Percentiles rank a stretch among this genome's conserved stretches.
Conservation (phyloP, 1,140 invertebrate species). For the Himalopsyche phryganea region DNA sequence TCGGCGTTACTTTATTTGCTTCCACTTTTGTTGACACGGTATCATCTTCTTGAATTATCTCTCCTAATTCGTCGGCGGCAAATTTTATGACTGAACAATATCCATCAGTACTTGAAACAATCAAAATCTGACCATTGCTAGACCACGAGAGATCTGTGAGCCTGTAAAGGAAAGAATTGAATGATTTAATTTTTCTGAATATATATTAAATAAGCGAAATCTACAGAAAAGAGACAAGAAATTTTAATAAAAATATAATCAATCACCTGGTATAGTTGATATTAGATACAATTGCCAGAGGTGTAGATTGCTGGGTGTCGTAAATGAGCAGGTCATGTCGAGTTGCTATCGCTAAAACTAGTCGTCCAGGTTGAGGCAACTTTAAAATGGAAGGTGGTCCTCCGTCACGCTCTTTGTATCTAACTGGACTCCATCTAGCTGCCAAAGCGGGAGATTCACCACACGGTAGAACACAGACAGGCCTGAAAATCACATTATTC, state of each 20-base stretch:
- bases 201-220: not conserved
- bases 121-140: conserved; percentile 72
- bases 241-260: no score
- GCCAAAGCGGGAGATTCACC: conserved; percentile 74
- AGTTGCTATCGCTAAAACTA: conserved; percentile 88
- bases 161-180: conserved; percentile 40
- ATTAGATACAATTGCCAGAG: conserved; percentile 82
- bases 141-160: conserved; percentile 93
- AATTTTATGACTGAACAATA: conserved; percentile 92
- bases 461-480: conserved; percentile 77
- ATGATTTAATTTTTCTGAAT: not conserved
- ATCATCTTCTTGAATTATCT: conserved; percentile 53
- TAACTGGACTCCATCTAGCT: conserved; percentile 75
- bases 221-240: no score
- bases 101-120: conserved; percentile 92
- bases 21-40: conserved; percentile 14
- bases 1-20: no score
- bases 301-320: conserved; percentile 85
- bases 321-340: conserved; percentile 82
- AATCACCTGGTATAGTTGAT: conserved; percentile 80
- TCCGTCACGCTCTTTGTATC: conserved; percentile 63
- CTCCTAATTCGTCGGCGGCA: conserved; percentile 76
- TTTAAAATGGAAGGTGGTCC: conserved; percentile 53
- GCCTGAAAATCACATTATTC: conserved; percentile 64
- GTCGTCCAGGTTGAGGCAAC: conserved; percentile 72